A percentile compares a stretch with the other conserved stretches of the same genome.
Evolutionary conservation across 1,140 invertebrate genomes (phyloP).

Genomic region (Megathymus violae): DNA sequence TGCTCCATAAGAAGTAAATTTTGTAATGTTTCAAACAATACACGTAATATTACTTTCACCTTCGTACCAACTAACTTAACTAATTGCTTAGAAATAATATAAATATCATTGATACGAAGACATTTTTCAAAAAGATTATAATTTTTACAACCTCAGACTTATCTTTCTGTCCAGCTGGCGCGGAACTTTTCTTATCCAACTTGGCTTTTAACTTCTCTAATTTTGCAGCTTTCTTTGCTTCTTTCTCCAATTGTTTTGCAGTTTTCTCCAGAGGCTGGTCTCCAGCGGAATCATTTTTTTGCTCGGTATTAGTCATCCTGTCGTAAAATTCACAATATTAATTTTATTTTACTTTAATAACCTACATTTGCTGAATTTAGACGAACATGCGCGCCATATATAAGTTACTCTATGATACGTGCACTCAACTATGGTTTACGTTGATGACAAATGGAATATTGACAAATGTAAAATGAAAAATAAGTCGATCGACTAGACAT

Average conservation of each 20-base stretch:
- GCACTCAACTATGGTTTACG: too few species aligned
- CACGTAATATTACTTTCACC: conserved; percentile 39
- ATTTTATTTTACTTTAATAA: conserved; percentile 7
- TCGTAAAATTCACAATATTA: conserved; percentile 4
- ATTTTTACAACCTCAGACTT: conserved; percentile 85
- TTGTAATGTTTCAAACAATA: conserved; percentile 42
- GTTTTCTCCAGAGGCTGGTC: conserved; percentile 87
- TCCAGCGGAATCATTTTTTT: conserved; percentile 56
- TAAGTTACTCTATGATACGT: too few species aligned
- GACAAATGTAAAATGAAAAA: too few species aligned
- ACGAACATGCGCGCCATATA: neutral
- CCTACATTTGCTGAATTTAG: conserved; percentile 19
- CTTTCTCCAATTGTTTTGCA: conserved; percentile 95
- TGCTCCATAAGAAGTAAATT: conserved; percentile 25
- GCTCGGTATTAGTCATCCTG: conserved; percentile 72
- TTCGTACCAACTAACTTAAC: conserved; percentile 12
- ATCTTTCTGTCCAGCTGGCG: conserved; percentile 84
- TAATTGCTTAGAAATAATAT: neutral
- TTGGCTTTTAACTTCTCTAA: conserved; percentile 96
- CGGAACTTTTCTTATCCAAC: conserved; percentile 90
- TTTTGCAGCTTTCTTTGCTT: conserved; percentile 94
- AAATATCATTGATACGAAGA: neutral
- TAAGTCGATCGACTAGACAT: too few species aligned
- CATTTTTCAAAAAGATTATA: neutral
- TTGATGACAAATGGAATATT: conserved; percentile 1